A percentile compares a stretch with the other conserved stretches of the same genome.
Evolutionary conservation across 2,888 invertebrate species (phyloP).

Genomic region (Zygogramma bicolorata): DNA sequence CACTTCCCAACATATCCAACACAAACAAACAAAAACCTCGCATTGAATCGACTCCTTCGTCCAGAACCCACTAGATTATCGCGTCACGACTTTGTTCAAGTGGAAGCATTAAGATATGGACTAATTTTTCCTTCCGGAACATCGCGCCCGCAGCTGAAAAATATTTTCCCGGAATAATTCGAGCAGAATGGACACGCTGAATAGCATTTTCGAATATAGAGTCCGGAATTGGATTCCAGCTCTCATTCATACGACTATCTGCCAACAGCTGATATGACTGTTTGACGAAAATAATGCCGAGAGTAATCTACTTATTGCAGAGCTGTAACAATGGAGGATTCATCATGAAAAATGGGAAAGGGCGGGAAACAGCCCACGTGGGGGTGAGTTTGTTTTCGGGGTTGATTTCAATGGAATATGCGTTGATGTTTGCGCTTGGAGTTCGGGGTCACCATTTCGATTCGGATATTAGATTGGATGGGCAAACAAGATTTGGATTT

Average conservation of each 20-base stretch:
- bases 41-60: background rate
- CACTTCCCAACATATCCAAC: background rate
- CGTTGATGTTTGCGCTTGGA: background rate
- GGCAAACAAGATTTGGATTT: too few species aligned
- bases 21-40: background rate
- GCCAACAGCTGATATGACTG: conserved; percentile 23
- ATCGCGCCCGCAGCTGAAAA: background rate
- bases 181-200: background rate
- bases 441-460: too few species aligned
- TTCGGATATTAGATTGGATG: too few species aligned
- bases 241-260: conserved; percentile 11
- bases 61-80: background rate
- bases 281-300: conserved; percentile 35
- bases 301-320: conserved; percentile 35
- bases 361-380: too few species aligned
- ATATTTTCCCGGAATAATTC: conserved; percentile 8
- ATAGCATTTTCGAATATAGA: background rate
- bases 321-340: conserved; percentile 21
- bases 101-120: conserved; percentile 8
- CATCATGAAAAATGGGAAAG: background rate
- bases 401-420: background rate
- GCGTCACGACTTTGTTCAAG: background rate
- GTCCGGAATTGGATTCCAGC: conserved; percentile 2
- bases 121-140: conserved; percentile 6
- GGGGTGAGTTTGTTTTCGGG: background rate